phyloP scores from a whole-genome alignment of 1,140 invertebrate genomes.

The Drosophila micromelanica region DNA sequence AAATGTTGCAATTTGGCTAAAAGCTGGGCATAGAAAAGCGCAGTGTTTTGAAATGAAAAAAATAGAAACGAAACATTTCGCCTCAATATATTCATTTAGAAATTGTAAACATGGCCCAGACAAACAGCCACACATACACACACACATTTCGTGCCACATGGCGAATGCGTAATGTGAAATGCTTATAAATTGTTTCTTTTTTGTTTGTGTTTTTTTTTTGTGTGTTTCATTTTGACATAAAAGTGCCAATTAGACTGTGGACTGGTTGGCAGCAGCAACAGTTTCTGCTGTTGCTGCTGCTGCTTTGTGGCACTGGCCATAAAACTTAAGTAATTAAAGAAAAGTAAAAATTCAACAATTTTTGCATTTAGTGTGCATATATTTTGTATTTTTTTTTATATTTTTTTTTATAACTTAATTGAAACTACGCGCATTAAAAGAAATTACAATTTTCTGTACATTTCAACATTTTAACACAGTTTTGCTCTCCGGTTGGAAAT shows the following conservation, averaged over 20 bases:
- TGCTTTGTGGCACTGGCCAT: conserved; percentile 37
- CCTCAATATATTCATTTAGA: conserved; percentile 60
- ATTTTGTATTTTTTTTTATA: conserved; percentile 1
- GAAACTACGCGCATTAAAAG: conserved; percentile 65
- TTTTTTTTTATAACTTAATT: conserved; percentile 71
- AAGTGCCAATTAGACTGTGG: conserved; percentile 71
- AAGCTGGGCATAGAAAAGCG: conserved; percentile 68
- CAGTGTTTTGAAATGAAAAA: conserved; percentile 47
- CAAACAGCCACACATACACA: conserved; percentile 11
- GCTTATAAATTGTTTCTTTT: conserved; percentile 46
- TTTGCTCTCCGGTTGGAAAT: conserved; percentile 20
- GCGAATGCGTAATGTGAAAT: conserved; percentile 73
- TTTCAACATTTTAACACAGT: conserved; percentile 34
- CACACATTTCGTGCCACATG: conserved; percentile 54
- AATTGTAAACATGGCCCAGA: conserved; percentile 75
- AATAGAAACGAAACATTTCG: conserved; percentile 45
- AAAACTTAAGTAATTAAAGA: conserved; percentile 78
- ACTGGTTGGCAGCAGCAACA: conserved; percentile 14
- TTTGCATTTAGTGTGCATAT: conserved; percentile 39
- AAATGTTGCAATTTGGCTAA: conserved; percentile 73
- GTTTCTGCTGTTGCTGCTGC: conserved; percentile 8
- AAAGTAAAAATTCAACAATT: conserved; percentile 53
- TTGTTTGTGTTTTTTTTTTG: conserved; percentile 23
- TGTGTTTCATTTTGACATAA: conserved; percentile 58
- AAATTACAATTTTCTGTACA: conserved; percentile 49